Percentiles rank a stretch among this genome's conserved stretches.
Evolutionary conservation across 2,888 invertebrate species (phyloP).

Genomic region (Tromatobia lineatoria): DNA sequence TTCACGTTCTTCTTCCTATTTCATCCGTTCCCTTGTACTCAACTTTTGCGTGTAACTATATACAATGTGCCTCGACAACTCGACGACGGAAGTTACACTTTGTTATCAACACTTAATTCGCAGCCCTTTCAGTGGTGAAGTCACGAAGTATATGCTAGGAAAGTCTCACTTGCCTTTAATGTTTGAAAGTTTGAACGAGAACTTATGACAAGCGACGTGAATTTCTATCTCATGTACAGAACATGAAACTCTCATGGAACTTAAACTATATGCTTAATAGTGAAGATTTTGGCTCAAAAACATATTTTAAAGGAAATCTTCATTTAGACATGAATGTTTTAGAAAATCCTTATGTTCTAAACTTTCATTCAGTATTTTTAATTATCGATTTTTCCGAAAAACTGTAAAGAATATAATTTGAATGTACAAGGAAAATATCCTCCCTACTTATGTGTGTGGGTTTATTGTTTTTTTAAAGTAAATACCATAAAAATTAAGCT

Average conservation of each 20-base stretch:
- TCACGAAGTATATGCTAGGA: slow-evolving; percentile 16
- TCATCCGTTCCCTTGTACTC: background rate
- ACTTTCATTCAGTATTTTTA: no score
- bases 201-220: background rate
- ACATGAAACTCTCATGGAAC: background rate
- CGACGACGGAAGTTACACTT: background rate
- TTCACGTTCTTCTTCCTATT: slow-evolving; percentile 8
- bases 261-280: no score
- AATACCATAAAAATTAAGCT: background rate
- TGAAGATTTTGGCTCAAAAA: no score
- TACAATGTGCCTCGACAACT: background rate
- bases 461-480: no score
- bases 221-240: background rate
- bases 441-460: no score
- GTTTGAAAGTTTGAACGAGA: slow-evolving; percentile 9
- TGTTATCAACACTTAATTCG: background rate
- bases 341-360: no score
- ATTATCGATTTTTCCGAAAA: no score
- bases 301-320: no score
- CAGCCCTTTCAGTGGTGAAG: background rate
- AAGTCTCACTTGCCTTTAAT: slow-evolving; percentile 14
- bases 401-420: no score
- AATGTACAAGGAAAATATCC: no score
- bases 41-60: slow-evolving; percentile 1
- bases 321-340: no score